These are phyloP conservation scores for Desmodus rotundus DNA, from an alignment of 2,113 vertebrate genomes.

Conservation along the genomic window DNA sequence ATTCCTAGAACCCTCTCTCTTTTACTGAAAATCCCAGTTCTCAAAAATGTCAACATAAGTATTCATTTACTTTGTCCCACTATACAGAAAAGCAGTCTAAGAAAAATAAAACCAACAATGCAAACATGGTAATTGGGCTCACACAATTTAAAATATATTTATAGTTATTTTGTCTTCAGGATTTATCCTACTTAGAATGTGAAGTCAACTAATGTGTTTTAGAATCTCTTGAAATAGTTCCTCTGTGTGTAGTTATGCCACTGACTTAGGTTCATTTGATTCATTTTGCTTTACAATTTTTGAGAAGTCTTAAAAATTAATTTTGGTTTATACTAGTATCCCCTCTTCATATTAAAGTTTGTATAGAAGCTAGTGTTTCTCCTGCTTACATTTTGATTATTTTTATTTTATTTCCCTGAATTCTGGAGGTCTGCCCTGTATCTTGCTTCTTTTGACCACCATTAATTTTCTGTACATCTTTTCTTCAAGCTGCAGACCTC, in stretches of 20 bases:
- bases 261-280: background rate
- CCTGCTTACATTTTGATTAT: background rate
- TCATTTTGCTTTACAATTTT: background rate
- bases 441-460: background rate
- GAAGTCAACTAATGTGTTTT: slow-evolving; percentile 9
- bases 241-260: background rate
- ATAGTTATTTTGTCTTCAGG: background rate
- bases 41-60: slow-evolving; percentile 11
- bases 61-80: background rate
- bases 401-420: background rate
- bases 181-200: background rate
- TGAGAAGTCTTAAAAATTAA: slow-evolving; percentile 7
- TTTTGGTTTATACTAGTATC: background rate
- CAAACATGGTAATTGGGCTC: background rate
- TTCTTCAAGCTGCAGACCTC: background rate
- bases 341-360: background rate
- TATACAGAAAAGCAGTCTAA: background rate
- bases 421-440: background rate
- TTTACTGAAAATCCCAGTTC: background rate
- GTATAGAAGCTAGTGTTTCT: background rate
- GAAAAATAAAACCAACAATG: background rate
- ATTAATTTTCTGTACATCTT: background rate
- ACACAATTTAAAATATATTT: background rate
- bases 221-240: slow-evolving; percentile 10
- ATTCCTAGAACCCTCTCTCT: background rate